Percentiles rank a stretch among this genome's conserved stretches.
Evolutionary conservation across 1,140 invertebrate genomes (phyloP).

Genomic region (Pseudomyrmex dendroicus): DNA sequence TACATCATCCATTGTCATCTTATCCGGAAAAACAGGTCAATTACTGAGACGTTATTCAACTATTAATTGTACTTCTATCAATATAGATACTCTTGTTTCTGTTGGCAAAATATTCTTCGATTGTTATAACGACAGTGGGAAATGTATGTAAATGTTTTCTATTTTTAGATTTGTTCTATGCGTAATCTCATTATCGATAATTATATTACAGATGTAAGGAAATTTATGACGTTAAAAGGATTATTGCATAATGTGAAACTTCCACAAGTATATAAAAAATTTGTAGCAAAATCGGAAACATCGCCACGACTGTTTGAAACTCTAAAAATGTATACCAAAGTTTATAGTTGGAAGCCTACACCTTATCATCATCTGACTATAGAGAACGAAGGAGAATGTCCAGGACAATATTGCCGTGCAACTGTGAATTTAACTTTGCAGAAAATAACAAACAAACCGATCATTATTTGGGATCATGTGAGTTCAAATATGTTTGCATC

Average conservation of each 20-base stretch:
- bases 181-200: not conserved
- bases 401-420: slow-evolving; percentile 87
- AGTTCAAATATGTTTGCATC: slow-evolving; percentile 88
- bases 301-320: slow-evolving; percentile 45
- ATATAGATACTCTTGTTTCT: slow-evolving; percentile 83
- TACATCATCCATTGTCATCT: slow-evolving; percentile 86
- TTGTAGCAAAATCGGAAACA: slow-evolving; percentile 37
- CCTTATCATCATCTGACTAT: slow-evolving; percentile 85
- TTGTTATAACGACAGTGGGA: slow-evolving; percentile 71
- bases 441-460: slow-evolving; percentile 85
- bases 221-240: slow-evolving; percentile 68
- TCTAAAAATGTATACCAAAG: slow-evolving; percentile 49
- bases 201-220: slow-evolving; percentile 71
- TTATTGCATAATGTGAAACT: slow-evolving; percentile 72
- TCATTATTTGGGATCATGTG: slow-evolving; percentile 86
- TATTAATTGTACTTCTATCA: slow-evolving; percentile 83
- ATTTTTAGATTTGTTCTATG: slow-evolving; percentile 75
- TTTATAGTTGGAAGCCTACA: slow-evolving; percentile 73
- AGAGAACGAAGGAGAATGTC: slow-evolving; percentile 88
- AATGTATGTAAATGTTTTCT: slow-evolving; percentile 65
- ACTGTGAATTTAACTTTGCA: slow-evolving; percentile 87
- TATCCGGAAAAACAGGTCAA: slow-evolving; percentile 88
- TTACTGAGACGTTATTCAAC: slow-evolving; percentile 76
- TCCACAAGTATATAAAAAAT: slow-evolving; percentile 61
- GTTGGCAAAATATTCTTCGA: slow-evolving; percentile 78